Conservation (phyloP, 2,113 vertebrate species). For the Micromys minutus region DNA sequence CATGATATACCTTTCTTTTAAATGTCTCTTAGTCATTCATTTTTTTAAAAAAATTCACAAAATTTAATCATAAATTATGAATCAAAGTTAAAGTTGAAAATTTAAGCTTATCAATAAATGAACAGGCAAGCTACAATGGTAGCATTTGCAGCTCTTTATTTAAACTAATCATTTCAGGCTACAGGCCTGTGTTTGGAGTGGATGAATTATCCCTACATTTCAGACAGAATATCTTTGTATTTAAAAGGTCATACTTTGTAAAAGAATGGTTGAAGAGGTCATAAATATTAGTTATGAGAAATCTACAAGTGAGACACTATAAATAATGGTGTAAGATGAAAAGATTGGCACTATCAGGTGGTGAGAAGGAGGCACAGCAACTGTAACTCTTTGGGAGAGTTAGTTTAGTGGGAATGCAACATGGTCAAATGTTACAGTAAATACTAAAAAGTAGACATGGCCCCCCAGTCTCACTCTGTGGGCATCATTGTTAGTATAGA, state of each 20-base stretch:
- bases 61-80: no score
- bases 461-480: no score
- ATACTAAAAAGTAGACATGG: no score
- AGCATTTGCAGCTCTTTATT: not conserved
- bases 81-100: constrained; percentile 16
- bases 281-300: not conserved
- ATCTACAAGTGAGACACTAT: not conserved
- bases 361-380: not conserved
- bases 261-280: not conserved
- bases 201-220: not conserved
- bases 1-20: not conserved
- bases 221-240: not conserved
- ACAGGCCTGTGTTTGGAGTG: not conserved
- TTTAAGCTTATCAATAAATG: not conserved
- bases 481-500: no score
- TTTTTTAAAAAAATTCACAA: no score
- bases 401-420: not conserved
- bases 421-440: no score
- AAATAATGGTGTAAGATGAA: not conserved
- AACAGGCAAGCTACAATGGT: not conserved
- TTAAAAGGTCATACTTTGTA: not conserved
- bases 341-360: not conserved
- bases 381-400: not conserved
- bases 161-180: not conserved
- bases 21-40: not conserved